Conservation (phyloP, 2,888 invertebrate species). For the Eilema depressum region DNA sequence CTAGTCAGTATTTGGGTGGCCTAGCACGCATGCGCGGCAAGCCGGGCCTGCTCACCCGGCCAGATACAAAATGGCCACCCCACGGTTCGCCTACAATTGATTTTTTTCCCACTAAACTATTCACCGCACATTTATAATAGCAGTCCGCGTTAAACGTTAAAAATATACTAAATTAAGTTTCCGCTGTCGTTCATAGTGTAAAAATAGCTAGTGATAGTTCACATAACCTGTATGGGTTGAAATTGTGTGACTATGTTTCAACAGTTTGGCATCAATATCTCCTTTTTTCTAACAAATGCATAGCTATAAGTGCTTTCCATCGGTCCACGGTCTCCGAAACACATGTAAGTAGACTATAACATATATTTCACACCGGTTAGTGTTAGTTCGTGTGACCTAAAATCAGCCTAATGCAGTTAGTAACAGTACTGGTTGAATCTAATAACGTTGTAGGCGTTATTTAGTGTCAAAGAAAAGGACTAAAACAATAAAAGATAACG, state of each 20-base stretch:
- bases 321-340: conserved; percentile 33
- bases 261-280: conserved; percentile 45
- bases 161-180: conserved; percentile 51
- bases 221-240: conserved; percentile 36
- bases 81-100: conserved; percentile 74
- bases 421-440: conserved; percentile 43
- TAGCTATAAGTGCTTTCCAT: conserved; percentile 52
- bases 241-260: conserved; percentile 34
- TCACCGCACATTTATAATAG: conserved; percentile 51
- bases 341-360: conserved; percentile 53
- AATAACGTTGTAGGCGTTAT: conserved; percentile 26
- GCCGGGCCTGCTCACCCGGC: conserved; percentile 63
- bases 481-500: conserved; percentile 22
- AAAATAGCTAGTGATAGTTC: conserved; percentile 42
- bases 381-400: conserved; percentile 70
- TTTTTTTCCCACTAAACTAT: conserved; percentile 74
- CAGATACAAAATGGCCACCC: conserved; percentile 79
- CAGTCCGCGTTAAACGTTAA: conserved; percentile 45
- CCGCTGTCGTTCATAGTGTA: conserved; percentile 44
- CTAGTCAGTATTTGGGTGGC: conserved; percentile 65
- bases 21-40: conserved; percentile 71
- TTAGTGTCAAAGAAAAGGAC: conserved; percentile 15
- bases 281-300: conserved; percentile 58
- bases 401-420: conserved; percentile 78
- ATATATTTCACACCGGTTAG: conserved; percentile 53